Evolutionary conservation across 2,888 invertebrate genomes (phyloP), one percentile per base, ranked within the genome.

Genomic region (Mimas tiliae): DNA sequence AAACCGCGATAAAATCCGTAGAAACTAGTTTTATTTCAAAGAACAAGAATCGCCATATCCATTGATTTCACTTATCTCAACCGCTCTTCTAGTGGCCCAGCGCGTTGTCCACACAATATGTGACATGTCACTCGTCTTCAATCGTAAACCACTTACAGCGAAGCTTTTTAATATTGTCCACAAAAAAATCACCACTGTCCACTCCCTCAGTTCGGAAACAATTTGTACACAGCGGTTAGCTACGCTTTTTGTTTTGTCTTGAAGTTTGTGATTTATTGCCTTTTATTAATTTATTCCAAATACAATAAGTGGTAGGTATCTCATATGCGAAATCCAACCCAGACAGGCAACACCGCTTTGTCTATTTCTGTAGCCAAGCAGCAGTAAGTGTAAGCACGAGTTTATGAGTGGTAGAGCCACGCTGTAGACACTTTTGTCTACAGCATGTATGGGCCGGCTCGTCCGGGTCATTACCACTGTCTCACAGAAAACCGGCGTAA

Each of bases 121-220:
- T 50, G 50, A 50, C 83, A 84, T 85, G 87, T 85, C 85, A 80
- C 87, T 79, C 72, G 71, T 66, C 71, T 74, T 75, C 86, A 87
- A 92, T 92, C 84, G 84, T 85, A 91, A 86, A 81, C 76, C 83
- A 89, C 89, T 92, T 89, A 89, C 81, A 77, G 69, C 69, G 81
- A 78, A 78, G 76, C 81, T 85, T 91, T 92, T 91, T 91, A 91
- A 90, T 90, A 91, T 82, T 75, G 75, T 77, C 74, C 77, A 77
- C 78, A 89, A 84, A 89, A 84, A 80, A 74, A n/a, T n/a, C 78
- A 70, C 79, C 86, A 82, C 68, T 80, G 74, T 73, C 76, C 67
- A 64, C 64, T 68, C 69, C 68, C 73, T 74, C 69, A 74, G 38
- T 38, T 38, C 38, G 75, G 84, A 89, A 89, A 90, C 86, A 86